Base-by-base conservation (phyloP, 2,797 vertebrate species). In the Oreonectes daqikongensis region DNA sequence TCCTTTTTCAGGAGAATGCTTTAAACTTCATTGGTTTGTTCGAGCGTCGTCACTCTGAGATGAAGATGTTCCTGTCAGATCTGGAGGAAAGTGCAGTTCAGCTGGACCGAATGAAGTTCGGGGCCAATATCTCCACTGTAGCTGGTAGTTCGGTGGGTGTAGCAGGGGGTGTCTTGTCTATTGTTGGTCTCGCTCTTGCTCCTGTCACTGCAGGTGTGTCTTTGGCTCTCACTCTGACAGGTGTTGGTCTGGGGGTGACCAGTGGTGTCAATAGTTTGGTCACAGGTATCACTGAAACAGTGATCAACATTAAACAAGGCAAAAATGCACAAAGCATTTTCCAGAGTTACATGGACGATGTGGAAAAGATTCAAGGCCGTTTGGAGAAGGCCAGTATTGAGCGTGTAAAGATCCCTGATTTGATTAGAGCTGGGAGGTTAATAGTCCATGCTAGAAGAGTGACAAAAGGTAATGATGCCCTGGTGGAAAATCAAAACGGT, bases 81-180 rank as follows among this genome's bases (percentile, higher is more conserved):
- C 53, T 93, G 77, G 90, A 93, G 67, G 77, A 81, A 44, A 72
- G 1, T 4, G 90, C 90, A 15, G 82, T 85, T 17, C 83, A 90
- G 81, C 78, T 93, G 1, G 90, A 92, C 84, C 84, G 4, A 7
- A 92, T 92, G 91, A 89, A 84, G 26, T 82, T 0, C 14, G 91
- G 90, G 0, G 83, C 90, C 15, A 89, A 79, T 79, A 91, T 93
- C 82, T 93, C 91, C 79, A 89, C 85, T 30, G 88, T 93, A 61
- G 83, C 81, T 17, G 89, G 91, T 52, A 93, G 92, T 64, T 91
- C 90, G 0, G 86, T 93, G 40, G 91, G 92, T 26, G 80, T 80
- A 2, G 22, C 81, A 1, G 89, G 90, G 1, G 86, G 92, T 1
- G 75, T 90, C 2, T 80, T 92, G 8, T 88, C 90, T 64, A 92